Base-by-base conservation (phyloP, 2,797 vertebrate species). In the Sebastes elongatus region DNA sequence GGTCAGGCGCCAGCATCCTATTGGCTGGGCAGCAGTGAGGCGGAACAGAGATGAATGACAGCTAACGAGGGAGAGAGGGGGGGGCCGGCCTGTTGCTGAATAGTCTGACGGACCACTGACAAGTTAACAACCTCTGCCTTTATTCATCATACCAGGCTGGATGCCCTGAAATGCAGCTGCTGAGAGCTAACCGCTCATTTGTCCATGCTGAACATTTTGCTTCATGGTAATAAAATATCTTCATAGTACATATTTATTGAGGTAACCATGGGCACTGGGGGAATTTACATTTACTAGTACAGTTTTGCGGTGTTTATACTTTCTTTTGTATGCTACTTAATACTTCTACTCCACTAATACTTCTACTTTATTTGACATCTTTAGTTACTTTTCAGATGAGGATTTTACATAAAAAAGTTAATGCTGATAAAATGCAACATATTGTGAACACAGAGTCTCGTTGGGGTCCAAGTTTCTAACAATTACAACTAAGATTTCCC, bases 11-110 rank as follows among this genome's bases (percentile, higher is more conserved):
- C 93, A 95, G 93, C 91, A 87, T 94, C 87, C 88, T 67, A 93
- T 95, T 94, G 94, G 92, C 91, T 86, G 94, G 82, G 81, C 92
- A 78, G 93, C 94, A 90, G 91, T 91, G 94, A 94, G 86, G 94
- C 87, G 88, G 93, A 96, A 96, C 94, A 76, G 94, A 86, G 95
- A 94, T 94, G 96, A 96, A 92, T 96, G 96, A 96, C 94, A 87
- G 91, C 73, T 65, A 69, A 68, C 59, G 78, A 87, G 86, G 87
- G 28, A 33, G 20, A 16, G 65, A 35, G 4, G 33, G 22, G 23
- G 53, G 52, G 25, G 25, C 25, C 30, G 11, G 30, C 27, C 28
- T 71, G 83, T 78, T 86, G 86, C 80, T 74, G 71, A 85, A 53
- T 35, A 66, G 82, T 80, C 67, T 91, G 92, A 95, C 67, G 75